Evolutionary conservation across 2,113 vertebrate genomes (phyloP).

Genomic region (Accipiter cooperii): DNA sequence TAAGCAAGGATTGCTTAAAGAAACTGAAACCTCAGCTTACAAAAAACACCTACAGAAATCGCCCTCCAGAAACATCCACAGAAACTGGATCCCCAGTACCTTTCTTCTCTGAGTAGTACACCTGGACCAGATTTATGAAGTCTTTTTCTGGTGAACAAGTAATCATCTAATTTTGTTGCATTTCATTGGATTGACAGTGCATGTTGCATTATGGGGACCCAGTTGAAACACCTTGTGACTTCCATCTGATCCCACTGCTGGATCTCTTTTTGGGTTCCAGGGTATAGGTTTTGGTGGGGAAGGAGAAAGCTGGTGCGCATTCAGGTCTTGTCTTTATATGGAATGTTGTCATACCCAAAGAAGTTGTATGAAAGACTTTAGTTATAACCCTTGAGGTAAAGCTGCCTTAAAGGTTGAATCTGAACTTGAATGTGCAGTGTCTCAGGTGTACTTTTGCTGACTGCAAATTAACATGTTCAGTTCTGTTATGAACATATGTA

Average conservation of each 20-base stretch:
- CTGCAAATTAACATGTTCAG: background rate
- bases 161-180: background rate
- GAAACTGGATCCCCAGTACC: background rate
- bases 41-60: background rate
- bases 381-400: background rate
- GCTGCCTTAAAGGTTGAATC: background rate
- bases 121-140: background rate
- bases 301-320: background rate
- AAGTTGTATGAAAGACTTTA: background rate
- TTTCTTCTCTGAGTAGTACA: background rate
- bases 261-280: background rate
- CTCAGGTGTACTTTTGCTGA: background rate
- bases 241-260: background rate
- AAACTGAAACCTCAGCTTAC: background rate
- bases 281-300: background rate
- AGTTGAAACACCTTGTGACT: fast-evolving
- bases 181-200: background rate
- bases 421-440: background rate
- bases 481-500: background rate
- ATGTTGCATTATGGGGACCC: background rate
- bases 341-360: background rate
- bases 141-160: background rate
- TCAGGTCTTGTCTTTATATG: background rate
- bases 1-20: background rate
- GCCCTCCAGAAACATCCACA: background rate